Percentiles rank a stretch among this genome's conserved stretches.
Evolutionary conservation across 1,140 invertebrate genomes (phyloP).

Genomic region (Drosophila pandora): DNA sequence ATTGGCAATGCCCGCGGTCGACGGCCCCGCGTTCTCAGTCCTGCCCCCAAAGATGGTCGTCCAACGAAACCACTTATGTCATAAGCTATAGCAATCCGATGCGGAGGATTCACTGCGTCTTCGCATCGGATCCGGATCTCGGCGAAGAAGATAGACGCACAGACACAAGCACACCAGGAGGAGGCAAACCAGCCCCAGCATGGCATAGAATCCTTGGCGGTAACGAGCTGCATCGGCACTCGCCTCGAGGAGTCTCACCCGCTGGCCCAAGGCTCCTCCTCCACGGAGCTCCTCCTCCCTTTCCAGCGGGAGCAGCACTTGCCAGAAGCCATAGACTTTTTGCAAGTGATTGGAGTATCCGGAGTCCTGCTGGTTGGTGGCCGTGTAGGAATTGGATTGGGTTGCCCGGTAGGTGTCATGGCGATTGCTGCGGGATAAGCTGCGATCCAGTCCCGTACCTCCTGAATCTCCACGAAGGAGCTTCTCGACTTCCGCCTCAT

Average conservation of each 20-base stretch:
- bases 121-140: slow-evolving; percentile 45
- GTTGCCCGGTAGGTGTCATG: slow-evolving; percentile 49
- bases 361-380: slow-evolving; percentile 62
- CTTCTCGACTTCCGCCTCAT: slow-evolving; percentile 57
- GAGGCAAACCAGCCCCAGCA: slow-evolving; percentile 69
- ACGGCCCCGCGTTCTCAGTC: slow-evolving; percentile 39
- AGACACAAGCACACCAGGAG: slow-evolving; percentile 72
- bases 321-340: slow-evolving; percentile 76
- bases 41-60: slow-evolving; percentile 68
- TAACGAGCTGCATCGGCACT: slow-evolving; percentile 76
- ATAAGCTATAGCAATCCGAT: slow-evolving; percentile 68
- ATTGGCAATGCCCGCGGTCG: slow-evolving; percentile 63
- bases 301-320: slow-evolving; percentile 62
- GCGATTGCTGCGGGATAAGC: slow-evolving; percentile 62
- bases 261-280: slow-evolving; percentile 42
- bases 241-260: slow-evolving; percentile 66
- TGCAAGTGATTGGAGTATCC: slow-evolving; percentile 69
- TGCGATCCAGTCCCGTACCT: slow-evolving; percentile 46
- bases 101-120: slow-evolving; percentile 36
- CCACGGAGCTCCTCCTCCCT: slow-evolving; percentile 30
- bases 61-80: slow-evolving; percentile 83
- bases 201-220: slow-evolving; percentile 79
- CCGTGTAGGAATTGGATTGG: slow-evolving; percentile 34
- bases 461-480: slow-evolving; percentile 39
- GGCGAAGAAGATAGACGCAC: slow-evolving; percentile 74